phyloP scores from a whole-genome alignment of 2,888 invertebrate genomes.

The Dryococelus australis region DNA sequence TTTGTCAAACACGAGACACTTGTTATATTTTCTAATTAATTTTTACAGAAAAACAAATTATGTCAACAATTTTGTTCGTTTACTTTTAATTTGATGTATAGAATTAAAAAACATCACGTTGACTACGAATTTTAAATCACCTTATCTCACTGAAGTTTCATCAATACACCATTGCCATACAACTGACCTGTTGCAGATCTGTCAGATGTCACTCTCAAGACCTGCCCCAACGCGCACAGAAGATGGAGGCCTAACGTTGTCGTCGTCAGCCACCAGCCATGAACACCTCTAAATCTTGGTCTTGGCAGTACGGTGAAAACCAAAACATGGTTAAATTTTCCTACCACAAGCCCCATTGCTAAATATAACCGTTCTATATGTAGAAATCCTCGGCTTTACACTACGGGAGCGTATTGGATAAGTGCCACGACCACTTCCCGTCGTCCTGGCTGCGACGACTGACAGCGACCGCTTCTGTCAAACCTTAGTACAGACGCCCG shows the following conservation, averaged over 20 bases:
- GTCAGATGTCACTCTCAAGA: background rate
- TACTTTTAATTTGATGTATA: no score
- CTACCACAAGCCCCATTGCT: background rate
- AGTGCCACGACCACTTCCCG: background rate
- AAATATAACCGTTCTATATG: constrained; percentile 8
- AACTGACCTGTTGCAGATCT: background rate
- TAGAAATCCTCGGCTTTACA: background rate
- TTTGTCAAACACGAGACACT: no score
- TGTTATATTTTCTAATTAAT: no score
- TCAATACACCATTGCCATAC: no score
- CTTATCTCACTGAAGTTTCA: no score
- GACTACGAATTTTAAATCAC: no score
- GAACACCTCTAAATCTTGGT: background rate
- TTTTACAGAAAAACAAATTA: no score
- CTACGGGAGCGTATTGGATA: background rate
- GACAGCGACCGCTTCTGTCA: background rate
- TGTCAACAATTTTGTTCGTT: no score
- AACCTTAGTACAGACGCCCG: background rate
- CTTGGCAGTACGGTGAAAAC: background rate
- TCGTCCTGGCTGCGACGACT: background rate
- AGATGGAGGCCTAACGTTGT: background rate
- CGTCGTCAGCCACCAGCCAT: background rate
- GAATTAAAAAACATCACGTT: no score
- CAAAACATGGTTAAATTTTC: background rate
- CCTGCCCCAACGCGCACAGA: background rate